These are phyloP conservation scores for Peromyscus californicus DNA, from an alignment of 2,113 vertebrate species.

Conservation along the genomic window DNA sequence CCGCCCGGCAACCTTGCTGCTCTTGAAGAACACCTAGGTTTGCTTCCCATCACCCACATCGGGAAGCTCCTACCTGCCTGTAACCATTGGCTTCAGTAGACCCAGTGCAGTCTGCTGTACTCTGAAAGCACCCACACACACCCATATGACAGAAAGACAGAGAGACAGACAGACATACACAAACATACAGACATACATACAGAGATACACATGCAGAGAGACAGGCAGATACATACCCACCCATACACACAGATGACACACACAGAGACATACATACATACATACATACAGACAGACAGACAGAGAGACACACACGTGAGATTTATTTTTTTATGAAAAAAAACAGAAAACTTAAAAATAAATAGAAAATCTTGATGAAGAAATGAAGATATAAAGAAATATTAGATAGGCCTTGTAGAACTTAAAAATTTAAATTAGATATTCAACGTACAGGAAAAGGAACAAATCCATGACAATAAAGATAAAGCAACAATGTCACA, in stretches of 20 bases:
- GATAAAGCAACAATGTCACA: too few relatives aligned
- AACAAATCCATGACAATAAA: not conserved
- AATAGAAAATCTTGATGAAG: not conserved
- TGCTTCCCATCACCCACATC: too few relatives aligned
- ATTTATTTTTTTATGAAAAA: not conserved
- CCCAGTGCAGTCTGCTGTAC: not conserved
- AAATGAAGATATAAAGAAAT: not conserved
- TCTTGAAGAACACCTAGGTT: not conserved
- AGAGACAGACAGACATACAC: not conserved
- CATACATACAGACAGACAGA: not conserved
- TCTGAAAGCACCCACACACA: not conserved
- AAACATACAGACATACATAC: not conserved
- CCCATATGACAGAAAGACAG: not conserved
- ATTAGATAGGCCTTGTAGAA: not conserved
- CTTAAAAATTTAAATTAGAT: not conserved
- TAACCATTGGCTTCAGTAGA: not conserved
- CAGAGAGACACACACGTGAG: not conserved
- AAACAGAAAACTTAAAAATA: not conserved
- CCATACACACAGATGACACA: not conserved
- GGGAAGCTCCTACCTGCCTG: not conserved
- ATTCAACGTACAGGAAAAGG: not conserved
- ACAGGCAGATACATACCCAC: too few relatives aligned
- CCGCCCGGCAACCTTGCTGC: rapidly evolving
- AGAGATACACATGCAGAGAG: too few relatives aligned
- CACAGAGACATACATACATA: not conserved